Evolutionary conservation across 2,888 invertebrate species (phyloP).

Genomic region (Erebia aethiops): DNA sequence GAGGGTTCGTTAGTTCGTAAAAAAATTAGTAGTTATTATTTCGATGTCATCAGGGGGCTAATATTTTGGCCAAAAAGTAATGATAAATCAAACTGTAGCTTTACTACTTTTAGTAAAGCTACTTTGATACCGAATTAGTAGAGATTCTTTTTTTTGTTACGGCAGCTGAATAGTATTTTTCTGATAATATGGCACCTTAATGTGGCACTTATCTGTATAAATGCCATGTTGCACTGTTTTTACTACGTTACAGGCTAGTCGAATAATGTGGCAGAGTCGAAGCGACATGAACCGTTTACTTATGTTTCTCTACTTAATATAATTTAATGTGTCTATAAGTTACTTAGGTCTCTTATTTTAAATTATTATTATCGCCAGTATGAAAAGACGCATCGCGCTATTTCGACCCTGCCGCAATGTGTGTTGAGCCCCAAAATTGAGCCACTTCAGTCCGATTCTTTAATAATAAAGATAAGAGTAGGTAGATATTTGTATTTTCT

Average conservation of each 20-base stretch:
- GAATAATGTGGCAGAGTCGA: too few relatives aligned
- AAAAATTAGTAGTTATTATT: too few relatives aligned
- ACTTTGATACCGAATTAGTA: slow-evolving; percentile 6
- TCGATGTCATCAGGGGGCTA: neutral
- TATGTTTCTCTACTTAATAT: too few relatives aligned
- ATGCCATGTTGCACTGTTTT: neutral
- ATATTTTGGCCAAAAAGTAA: slow-evolving; percentile 27
- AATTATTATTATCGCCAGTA: too few relatives aligned
- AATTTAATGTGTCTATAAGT: too few relatives aligned
- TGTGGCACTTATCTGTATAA: neutral
- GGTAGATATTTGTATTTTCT: slow-evolving; percentile 6
- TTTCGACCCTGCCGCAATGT: neutral
- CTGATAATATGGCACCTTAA: neutral
- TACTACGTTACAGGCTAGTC: neutral
- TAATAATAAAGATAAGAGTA: neutral
- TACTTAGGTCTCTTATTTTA: too few relatives aligned
- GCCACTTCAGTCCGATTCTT: neutral
- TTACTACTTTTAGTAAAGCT: too few relatives aligned
- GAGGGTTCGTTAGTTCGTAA: too few relatives aligned
- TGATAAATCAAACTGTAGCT: slow-evolving; percentile 11
- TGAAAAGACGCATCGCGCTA: neutral
- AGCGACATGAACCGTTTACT: too few relatives aligned
- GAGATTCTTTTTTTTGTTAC: neutral
- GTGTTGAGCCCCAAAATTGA: neutral
- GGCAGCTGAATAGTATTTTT: neutral